A percentile compares a stretch with the other conserved stretches of the same genome.
Evolutionary conservation across 2,113 vertebrate species (phyloP).

Genomic region (Gymnocephalus cernua): DNA sequence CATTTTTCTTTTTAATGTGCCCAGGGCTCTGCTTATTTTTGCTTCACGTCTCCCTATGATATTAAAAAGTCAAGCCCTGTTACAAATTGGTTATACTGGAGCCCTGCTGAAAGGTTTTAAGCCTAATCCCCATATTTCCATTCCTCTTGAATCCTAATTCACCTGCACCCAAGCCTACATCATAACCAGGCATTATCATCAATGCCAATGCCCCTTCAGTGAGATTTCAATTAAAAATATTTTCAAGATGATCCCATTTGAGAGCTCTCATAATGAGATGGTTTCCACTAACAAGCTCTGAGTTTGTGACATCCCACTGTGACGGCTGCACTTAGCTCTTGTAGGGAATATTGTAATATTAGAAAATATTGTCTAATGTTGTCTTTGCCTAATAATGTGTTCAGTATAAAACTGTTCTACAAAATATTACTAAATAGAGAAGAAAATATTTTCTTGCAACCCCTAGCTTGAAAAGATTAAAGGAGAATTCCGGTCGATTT

Average conservation of each 20-base stretch:
- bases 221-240: slow-evolving; percentile 16
- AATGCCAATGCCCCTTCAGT: not conserved
- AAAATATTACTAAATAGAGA: too few species aligned
- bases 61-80: slow-evolving; percentile 21
- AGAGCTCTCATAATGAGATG: not conserved
- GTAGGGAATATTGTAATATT: not conserved
- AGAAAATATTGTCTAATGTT: not conserved
- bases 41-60: not conserved
- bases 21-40: not conserved
- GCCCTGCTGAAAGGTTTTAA: slow-evolving; percentile 6
- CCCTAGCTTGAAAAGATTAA: too few species aligned
- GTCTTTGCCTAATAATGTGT: not conserved
- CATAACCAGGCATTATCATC: not conserved
- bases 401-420: not conserved
- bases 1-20: slow-evolving; percentile 31
- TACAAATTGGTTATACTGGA: slow-evolving; percentile 19
- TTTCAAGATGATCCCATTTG: not conserved
- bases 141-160: slow-evolving; percentile 24
- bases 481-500: too few species aligned
- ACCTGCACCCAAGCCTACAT: not conserved
- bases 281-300: slow-evolving; percentile 5
- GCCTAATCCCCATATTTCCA: not conserved
- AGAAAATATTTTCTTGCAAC: not conserved
- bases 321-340: not conserved
- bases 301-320: not conserved